These are phyloP conservation scores for Squalus acanthias DNA, from an alignment of 2,797 vertebrate species.

Conservation along the genomic window DNA sequence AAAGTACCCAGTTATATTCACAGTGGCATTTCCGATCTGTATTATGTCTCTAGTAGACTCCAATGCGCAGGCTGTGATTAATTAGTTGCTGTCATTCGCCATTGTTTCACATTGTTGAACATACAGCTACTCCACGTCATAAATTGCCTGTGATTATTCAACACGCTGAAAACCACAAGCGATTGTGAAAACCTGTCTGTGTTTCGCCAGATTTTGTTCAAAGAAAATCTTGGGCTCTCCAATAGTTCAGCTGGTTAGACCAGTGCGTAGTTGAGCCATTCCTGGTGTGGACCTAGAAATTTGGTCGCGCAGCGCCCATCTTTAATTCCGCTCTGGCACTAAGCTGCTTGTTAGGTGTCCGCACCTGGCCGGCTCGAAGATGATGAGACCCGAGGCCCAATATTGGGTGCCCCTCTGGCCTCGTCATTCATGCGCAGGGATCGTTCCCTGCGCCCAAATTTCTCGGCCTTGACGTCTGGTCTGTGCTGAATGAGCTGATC, in stretches of 20 bases:
- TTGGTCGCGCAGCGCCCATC: no score
- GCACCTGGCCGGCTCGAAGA: background rate
- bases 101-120: conserved; percentile 43
- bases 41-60: conserved; percentile 42
- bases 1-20: conserved; percentile 48
- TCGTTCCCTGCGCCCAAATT: background rate
- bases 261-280: background rate
- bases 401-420: background rate
- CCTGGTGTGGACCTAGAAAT: background rate
- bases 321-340: background rate
- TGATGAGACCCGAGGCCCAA: background rate
- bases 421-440: background rate
- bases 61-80: conserved; percentile 44
- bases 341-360: background rate
- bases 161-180: background rate
- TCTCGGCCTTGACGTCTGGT: background rate
- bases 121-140: conserved; percentile 52
- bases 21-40: background rate
- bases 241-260: background rate
- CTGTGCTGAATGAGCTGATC: background rate
- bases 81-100: conserved; percentile 45
- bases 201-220: background rate
- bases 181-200: background rate
- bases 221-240: background rate
- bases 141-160: conserved; percentile 45